Base-by-base conservation (phyloP, 2,888 invertebrate genomes). In the Lymantria dispar region DNA sequence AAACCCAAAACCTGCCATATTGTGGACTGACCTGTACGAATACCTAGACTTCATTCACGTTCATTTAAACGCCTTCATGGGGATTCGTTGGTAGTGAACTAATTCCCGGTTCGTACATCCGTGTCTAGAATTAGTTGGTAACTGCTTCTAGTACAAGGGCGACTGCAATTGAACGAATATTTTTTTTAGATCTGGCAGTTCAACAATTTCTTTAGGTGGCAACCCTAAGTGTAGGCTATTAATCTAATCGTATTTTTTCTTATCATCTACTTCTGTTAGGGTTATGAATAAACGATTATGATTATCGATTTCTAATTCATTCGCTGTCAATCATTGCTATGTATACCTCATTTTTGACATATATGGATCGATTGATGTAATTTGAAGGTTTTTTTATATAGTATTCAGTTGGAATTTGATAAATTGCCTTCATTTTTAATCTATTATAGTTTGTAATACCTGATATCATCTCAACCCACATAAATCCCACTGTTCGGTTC, bases 321-420 rank as follows among this genome's bases (percentile, higher is more conserved):
- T 46, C 42, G 46, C 61, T 52, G 57, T 57, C 60, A 53, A 51
- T 64, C 61, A 57, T 46, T 43, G 9, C 36, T 13, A 31, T 42
- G 43, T 42, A 33, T 43, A 31, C 33, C 52, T 52, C 40, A 50
- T 22, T 50, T 50, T 36, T 47, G 52, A 52, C 44, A 40, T 43
- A 30, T 37, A 12, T 29, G 8, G 42, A 43, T 22, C 12, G 3
- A 13, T 47, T 47, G 15, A 33, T 33, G 9, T 41, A 39, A 3
- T 39, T 31, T 14, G n/a, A 47, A 12, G 29, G 11, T 11, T 37
- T 37, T 45, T 5, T 45, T 7, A 1, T 8, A 29, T 12, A 36
- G 1, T 36, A 36, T 38, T 38, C 7, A n/a, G 11, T 10, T 38
- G 12, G 22, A 8, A 31, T 43, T 12, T 43, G 13, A 43, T 43